Conservation (phyloP, 1,140 invertebrate species). For the Cotesia chilonis region DNA sequence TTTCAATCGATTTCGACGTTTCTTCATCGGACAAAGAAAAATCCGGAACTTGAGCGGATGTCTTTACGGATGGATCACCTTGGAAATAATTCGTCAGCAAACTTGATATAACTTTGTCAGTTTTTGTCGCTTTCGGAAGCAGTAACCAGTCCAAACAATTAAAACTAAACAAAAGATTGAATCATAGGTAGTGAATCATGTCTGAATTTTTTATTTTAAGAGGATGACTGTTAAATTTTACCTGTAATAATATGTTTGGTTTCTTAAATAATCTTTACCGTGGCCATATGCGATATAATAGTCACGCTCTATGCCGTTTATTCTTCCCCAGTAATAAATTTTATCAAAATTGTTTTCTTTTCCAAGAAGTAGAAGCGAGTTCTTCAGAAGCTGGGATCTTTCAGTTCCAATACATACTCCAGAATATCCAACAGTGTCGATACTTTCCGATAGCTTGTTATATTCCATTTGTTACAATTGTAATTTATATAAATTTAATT, state of each 20-base stretch:
- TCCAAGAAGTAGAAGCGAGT: slow-evolving; percentile 75
- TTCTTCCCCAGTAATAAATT: slow-evolving; percentile 79
- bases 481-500: too few relatives aligned
- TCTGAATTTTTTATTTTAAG: neutral
- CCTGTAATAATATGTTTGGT: slow-evolving; percentile 76
- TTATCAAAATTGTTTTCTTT: slow-evolving; percentile 79
- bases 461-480: slow-evolving; percentile 50
- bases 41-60: slow-evolving; percentile 58
- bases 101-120: slow-evolving; percentile 69
- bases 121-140: slow-evolving; percentile 70
- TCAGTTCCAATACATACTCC: slow-evolving; percentile 74
- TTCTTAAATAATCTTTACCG: slow-evolving; percentile 71
- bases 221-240: slow-evolving; percentile 40
- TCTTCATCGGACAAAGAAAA: slow-evolving; percentile 38
- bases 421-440: slow-evolving; percentile 63
- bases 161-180: slow-evolving; percentile 55
- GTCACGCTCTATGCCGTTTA: slow-evolving; percentile 73
- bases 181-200: neutral
- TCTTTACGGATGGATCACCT: slow-evolving; percentile 68
- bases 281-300: slow-evolving; percentile 81
- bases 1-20: slow-evolving; percentile 27
- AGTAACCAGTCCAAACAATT: slow-evolving; percentile 76
- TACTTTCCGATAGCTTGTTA: slow-evolving; percentile 49
- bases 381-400: slow-evolving; percentile 72
- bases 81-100: slow-evolving; percentile 65